Evolutionary conservation across 2,113 vertebrate species (phyloP).

Genomic region (Xyrauchen texanus): DNA sequence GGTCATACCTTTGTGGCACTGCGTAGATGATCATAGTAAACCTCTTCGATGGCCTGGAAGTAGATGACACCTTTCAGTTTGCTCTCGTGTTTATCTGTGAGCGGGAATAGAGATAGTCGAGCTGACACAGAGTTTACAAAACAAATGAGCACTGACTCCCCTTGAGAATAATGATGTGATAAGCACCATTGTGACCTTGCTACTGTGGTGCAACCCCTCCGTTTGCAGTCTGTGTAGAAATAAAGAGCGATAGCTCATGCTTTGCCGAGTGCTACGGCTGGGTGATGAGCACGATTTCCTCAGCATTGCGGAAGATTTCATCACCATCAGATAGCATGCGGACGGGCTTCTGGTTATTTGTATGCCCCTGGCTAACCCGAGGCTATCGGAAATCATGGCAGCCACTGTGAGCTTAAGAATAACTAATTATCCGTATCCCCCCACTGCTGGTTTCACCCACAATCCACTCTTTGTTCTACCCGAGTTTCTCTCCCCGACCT

Average conservation of each 20-base stretch:
- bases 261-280: slow-evolving; percentile 38
- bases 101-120: slow-evolving; percentile 2
- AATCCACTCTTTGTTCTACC: slow-evolving; percentile 48
- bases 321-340: slow-evolving; percentile 76
- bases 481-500: slow-evolving; percentile 39
- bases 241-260: slow-evolving; percentile 38
- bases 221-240: slow-evolving; percentile 31
- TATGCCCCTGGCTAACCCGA: slow-evolving; percentile 67
- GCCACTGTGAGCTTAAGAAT: slow-evolving; percentile 52
- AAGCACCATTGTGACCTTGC: slow-evolving; percentile 47
- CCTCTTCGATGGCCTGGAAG: slow-evolving; percentile 97
- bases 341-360: slow-evolving; percentile 68
- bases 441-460: slow-evolving; percentile 40
- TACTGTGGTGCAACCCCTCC: slow-evolving; percentile 42
- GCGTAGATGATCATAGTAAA: slow-evolving; percentile 96
- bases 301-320: slow-evolving; percentile 79
- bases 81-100: slow-evolving; percentile 91
- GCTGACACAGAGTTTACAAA: neutral
- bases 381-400: slow-evolving; percentile 64
- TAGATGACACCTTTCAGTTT: slow-evolving; percentile 98
- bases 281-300: slow-evolving; percentile 54
- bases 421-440: slow-evolving; percentile 56
- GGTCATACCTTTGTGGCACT: slow-evolving; percentile 88
- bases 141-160: neutral
- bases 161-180: slow-evolving; percentile 38